phyloP scores from a whole-genome alignment of 1,140 invertebrate species.

The Calephelis nemesis region DNA sequence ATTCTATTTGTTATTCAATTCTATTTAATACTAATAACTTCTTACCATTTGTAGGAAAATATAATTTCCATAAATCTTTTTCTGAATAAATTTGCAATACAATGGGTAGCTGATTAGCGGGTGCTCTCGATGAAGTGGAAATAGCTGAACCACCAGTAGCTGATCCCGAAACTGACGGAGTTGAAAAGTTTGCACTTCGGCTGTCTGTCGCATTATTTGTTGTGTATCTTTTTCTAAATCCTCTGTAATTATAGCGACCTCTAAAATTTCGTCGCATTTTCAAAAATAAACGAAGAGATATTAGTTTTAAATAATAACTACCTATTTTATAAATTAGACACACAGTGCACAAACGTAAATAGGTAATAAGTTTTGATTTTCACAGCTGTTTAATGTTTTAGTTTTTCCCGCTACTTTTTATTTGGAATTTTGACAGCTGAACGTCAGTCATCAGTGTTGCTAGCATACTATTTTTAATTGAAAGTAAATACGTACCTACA shows the following conservation, averaged over 20 bases:
- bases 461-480: too few species aligned
- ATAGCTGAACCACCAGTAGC: conserved; percentile 27
- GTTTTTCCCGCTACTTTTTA: too few species aligned
- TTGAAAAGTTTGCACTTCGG: conserved; percentile 50
- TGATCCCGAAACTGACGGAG: conserved; percentile 35
- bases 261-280: conserved; percentile 65
- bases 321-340: too few species aligned
- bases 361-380: too few species aligned
- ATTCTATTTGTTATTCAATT: too few species aligned
- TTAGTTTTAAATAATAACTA: too few species aligned
- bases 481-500: too few species aligned
- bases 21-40: background rate
- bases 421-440: too few species aligned
- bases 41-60: conserved; percentile 84
- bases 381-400: too few species aligned
- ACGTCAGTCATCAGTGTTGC: too few species aligned
- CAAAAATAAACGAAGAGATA: conserved; percentile 14
- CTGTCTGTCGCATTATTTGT: conserved; percentile 36
- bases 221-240: conserved; percentile 36
- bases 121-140: conserved; percentile 51
- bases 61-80: conserved; percentile 84
- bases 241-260: conserved; percentile 61
- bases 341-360: too few species aligned
- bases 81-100: conserved; percentile 51
- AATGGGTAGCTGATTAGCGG: conserved; percentile 59